Evolutionary conservation across 1,140 invertebrate species (phyloP).

Genomic region (Hyphantria cunea): DNA sequence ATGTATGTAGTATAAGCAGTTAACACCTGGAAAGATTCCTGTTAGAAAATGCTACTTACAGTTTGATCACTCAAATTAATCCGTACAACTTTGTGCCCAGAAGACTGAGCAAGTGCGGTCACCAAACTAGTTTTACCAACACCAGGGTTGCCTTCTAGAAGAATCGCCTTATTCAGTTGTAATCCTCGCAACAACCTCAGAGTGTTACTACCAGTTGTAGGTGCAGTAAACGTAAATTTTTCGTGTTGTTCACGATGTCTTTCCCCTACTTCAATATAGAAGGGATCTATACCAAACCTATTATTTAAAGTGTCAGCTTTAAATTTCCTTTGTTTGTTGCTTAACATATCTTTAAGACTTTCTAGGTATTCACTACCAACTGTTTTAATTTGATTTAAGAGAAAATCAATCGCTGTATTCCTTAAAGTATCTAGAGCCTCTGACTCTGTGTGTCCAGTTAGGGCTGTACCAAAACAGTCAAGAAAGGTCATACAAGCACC

Average conservation of each 20-base stretch:
- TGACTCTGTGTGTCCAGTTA: constrained; percentile 84
- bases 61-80: constrained; percentile 99
- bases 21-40: background rate
- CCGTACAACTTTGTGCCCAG: constrained; percentile 92
- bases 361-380: constrained; percentile 57
- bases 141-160: constrained; percentile 98
- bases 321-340: constrained; percentile 54
- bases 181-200: constrained; percentile 93
- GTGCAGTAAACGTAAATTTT: constrained; percentile 89
- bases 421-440: constrained; percentile 80
- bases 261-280: constrained; percentile 84
- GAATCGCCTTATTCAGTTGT: constrained; percentile 94
- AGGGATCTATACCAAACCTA: constrained; percentile 88
- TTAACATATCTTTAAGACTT: constrained; percentile 54
- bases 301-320: constrained; percentile 50
- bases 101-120: constrained; percentile 93
- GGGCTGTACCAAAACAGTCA: constrained; percentile 92
- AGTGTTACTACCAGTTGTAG: constrained; percentile 92
- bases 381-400: constrained; percentile 79
- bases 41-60: constrained; percentile 76
- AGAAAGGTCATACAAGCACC: constrained; percentile 95
- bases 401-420: constrained; percentile 76
- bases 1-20: background rate
- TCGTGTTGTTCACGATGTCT: constrained; percentile 44
- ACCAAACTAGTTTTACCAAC: constrained; percentile 96